A percentile compares a stretch with the other conserved stretches of the same genome.
phyloP scores from a whole-genome alignment of 1,140 invertebrate species.

The Micrasema minimum region DNA sequence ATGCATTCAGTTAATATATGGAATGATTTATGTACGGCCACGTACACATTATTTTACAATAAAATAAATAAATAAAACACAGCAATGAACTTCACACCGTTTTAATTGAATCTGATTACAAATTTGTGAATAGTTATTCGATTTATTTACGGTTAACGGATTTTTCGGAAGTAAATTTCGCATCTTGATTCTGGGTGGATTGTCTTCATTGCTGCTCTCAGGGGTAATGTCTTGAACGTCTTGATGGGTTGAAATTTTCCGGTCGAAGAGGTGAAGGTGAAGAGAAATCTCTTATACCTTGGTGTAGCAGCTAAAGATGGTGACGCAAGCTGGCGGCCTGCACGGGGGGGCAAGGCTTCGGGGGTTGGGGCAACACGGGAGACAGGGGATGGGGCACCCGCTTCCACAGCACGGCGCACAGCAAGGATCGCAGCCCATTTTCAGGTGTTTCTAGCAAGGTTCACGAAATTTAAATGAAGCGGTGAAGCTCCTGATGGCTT shows the following conservation, averaged over 20 bases:
- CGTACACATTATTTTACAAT: too few species aligned
- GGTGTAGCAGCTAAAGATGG: conserved; percentile 29
- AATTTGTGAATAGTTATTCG: not conserved
- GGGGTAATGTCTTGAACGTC: too few species aligned
- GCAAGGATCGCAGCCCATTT: conserved; percentile 27
- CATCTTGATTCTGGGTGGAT: not conserved
- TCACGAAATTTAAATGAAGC: not conserved
- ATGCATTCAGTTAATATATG: too few species aligned
- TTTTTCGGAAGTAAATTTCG: not conserved
- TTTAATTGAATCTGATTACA: not conserved
- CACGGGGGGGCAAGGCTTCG: conserved; percentile 16
- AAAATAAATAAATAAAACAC: too few species aligned
- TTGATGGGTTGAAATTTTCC: too few species aligned
- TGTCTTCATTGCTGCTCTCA: too few species aligned
- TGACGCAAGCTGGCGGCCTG: conserved; percentile 22
- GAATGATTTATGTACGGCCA: too few species aligned
- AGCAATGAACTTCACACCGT: too few species aligned
- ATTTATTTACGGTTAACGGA: not conserved
- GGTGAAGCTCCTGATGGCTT: not conserved
- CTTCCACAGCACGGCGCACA: conserved; percentile 9
- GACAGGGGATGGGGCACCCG: not conserved
- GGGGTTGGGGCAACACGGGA: conserved; percentile 15
- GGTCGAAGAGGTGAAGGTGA: too few species aligned
- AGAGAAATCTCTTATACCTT: conserved; percentile 13
- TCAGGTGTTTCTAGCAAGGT: not conserved